A percentile compares a stretch with the other conserved stretches of the same genome.
Conservation (phyloP, 2,888 invertebrate species). For the Drosophila nigricruria region DNA sequence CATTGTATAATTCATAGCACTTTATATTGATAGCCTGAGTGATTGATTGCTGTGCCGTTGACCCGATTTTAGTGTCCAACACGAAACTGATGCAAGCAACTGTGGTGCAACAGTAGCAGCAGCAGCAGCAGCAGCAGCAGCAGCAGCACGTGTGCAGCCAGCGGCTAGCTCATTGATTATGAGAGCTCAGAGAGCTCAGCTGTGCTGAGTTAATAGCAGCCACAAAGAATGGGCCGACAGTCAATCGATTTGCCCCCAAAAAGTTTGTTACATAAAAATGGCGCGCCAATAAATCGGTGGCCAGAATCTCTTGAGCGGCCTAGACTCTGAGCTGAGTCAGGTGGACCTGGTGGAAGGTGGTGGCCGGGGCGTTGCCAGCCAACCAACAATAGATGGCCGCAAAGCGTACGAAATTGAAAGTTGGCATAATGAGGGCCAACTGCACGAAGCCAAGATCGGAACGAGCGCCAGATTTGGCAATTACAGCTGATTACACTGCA, state of each 20-base stretch:
- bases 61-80: slow-evolving; percentile 54
- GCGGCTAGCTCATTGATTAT: slow-evolving; percentile 18
- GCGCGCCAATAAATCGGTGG: slow-evolving; percentile 63
- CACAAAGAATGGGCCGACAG: slow-evolving; percentile 46
- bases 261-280: slow-evolving; percentile 55
- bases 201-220: slow-evolving; percentile 44
- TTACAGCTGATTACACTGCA: slow-evolving; percentile 73
- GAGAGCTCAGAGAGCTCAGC: slow-evolving; percentile 24
- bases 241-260: slow-evolving; percentile 62
- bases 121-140: slow-evolving; percentile 10
- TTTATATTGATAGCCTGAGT: slow-evolving; percentile 43
- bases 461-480: slow-evolving; percentile 66
- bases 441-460: slow-evolving; percentile 28
- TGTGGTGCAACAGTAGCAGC: slow-evolving; percentile 8
- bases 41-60: slow-evolving; percentile 27
- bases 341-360: slow-evolving; percentile 22
- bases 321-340: slow-evolving; percentile 27
- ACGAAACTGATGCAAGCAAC: slow-evolving; percentile 44
- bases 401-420: slow-evolving; percentile 75
- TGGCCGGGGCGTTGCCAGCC: slow-evolving; percentile 31
- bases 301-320: slow-evolving; percentile 16
- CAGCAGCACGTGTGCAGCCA: slow-evolving; percentile 36
- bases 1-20: slow-evolving; percentile 7
- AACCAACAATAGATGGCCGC: slow-evolving; percentile 22
- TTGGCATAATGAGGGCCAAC: slow-evolving; percentile 65